phyloP scores from a whole-genome alignment of 2,113 vertebrate genomes.

The Eulemur rufifrons region DNA sequence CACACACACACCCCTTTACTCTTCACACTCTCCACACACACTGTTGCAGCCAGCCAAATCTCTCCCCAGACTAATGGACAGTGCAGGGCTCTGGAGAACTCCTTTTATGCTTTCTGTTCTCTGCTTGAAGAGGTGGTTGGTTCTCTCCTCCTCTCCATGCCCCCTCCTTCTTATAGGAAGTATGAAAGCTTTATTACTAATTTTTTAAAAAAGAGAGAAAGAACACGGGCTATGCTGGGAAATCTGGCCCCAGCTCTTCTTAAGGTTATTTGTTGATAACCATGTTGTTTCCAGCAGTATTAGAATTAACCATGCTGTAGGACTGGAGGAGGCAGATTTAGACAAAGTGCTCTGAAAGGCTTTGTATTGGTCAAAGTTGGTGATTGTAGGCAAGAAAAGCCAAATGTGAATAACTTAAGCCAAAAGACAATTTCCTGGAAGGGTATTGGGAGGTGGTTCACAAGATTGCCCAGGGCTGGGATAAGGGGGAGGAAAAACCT shows the following conservation, averaged over 20 bases:
- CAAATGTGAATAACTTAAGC: background rate
- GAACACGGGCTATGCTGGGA: background rate
- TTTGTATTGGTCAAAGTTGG: background rate
- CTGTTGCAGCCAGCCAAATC: background rate
- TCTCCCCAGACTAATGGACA: background rate
- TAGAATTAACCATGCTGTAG: background rate
- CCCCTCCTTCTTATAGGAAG: background rate
- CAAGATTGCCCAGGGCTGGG: background rate
- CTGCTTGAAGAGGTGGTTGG: background rate
- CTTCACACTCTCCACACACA: background rate
- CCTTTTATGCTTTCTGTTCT: background rate
- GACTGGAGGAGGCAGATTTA: background rate
- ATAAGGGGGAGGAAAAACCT: accelerated
- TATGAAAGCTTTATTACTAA: background rate
- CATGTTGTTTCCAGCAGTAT: background rate
- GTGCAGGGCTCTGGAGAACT: background rate
- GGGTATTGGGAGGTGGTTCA: background rate
- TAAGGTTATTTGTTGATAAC: background rate
- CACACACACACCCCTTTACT: background rate
- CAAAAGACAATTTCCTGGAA: background rate
- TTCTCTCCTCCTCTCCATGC: background rate
- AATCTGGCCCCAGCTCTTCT: background rate
- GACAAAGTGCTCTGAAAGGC: background rate
- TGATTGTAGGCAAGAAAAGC: background rate
- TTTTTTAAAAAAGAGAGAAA: background rate